Evolutionary conservation across 2,888 invertebrate genomes (phyloP), one percentile per base, ranked within the genome.

Genomic region (Elysia crispata): DNA sequence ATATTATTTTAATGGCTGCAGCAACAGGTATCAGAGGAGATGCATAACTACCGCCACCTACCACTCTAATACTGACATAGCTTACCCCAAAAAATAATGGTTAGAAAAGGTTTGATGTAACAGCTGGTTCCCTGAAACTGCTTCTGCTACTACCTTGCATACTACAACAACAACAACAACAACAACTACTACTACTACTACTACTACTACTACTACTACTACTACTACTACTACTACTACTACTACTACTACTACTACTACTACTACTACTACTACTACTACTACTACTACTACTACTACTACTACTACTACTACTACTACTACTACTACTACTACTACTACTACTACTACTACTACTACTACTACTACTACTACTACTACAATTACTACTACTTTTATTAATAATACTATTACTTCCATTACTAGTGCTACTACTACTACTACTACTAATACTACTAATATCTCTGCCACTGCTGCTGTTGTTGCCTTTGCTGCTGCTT

Each of bases 181-280:
- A n/a, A n/a, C 62, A 6, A 8, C 62, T 67, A n/a, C 5, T 70
- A 70, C 3, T 31, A 31, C 6, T 70, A 70, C n/a, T 31, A 70
- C 70, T 70, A 70, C 70, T 31, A 70, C 33, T 70, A 70, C 70
- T 31, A 70, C 70, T 5, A 70, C 33, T 33, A 70, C 70, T 70
- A 70, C 33, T 8, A 70, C 70, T 70, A 70, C 70, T 31, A 70
- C 70, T 70, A 70, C 70, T 31, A 70, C 70, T 70, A 70, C 33
- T 20, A 70, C 33, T 70, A 70, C 33, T 33, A 70, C 70, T 70
- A 70, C 70, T 31, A 70, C 70, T 70, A 70, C 70, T 31, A 70
- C 70, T 70, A 70, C 33, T 33, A 70, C 70, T 70, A 70, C 33
- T 31, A 70, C 70, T 70, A 70, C 70, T 31, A 70, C 70, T 70